Conservation (phyloP, 2,888 invertebrate genomes). For the Willowsia nigromaculata region DNA sequence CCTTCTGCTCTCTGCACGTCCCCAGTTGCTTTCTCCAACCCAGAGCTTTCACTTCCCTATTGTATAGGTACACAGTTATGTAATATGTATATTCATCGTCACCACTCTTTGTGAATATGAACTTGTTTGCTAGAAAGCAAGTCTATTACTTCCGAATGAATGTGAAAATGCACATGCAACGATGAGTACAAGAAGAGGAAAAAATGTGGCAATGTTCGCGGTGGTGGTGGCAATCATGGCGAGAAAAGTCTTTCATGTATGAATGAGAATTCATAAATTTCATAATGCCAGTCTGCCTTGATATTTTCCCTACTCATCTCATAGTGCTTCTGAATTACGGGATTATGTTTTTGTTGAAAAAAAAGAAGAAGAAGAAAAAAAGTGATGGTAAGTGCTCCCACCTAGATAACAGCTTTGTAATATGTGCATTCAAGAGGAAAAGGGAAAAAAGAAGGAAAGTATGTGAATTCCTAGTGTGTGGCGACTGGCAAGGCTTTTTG, state of each 20-base stretch:
- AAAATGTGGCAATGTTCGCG: background rate
- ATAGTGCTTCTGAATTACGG: constrained; percentile 13
- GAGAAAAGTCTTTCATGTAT: constrained; percentile 41
- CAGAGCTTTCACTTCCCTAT: background rate
- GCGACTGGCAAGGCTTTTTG: background rate
- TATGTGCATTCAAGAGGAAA: constrained; percentile 51
- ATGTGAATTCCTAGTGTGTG: constrained; percentile 5
- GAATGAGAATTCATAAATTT: constrained; percentile 68
- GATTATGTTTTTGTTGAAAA: constrained; percentile 39
- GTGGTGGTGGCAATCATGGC: background rate
- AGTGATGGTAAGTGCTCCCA: constrained; percentile 44
- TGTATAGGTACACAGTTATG: background rate
- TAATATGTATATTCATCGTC: background rate
- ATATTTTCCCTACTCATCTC: constrained; percentile 49
- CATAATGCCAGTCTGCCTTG: constrained; percentile 49
- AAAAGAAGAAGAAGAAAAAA: too few relatives aligned
- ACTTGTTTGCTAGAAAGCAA: background rate
- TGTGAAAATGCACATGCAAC: constrained; percentile 4
- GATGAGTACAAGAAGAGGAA: background rate
- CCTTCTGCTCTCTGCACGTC: constrained; percentile 20
- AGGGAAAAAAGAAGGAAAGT: background rate
- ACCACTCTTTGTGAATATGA: constrained; percentile 17
- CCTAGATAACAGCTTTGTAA: constrained; percentile 57
- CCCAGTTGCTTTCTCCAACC: background rate
- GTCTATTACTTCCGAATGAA: constrained; percentile 1